Percentiles rank a stretch among this genome's conserved stretches.
Evolutionary conservation across 2,797 vertebrate species (phyloP).

Genomic region (Otolemur crassicaudatus): DNA sequence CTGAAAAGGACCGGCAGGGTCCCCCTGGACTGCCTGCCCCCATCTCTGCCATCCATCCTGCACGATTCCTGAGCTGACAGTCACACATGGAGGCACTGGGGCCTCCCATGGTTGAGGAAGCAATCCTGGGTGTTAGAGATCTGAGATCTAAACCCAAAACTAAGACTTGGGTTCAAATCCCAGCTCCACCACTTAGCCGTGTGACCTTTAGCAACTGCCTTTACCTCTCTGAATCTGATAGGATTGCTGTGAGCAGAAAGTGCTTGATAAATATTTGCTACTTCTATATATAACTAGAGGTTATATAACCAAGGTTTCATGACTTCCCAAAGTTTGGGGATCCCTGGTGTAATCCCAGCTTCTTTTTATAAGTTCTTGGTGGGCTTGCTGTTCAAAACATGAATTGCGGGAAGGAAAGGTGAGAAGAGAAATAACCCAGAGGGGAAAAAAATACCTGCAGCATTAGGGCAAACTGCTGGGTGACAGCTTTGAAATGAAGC

Average conservation of each 20-base stretch:
- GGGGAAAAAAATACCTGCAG: constrained; percentile 55
- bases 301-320: background rate
- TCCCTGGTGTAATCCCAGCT: background rate
- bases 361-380: constrained; percentile 55
- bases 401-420: constrained; percentile 84
- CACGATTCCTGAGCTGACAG: background rate
- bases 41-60: background rate
- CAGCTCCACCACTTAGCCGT: background rate
- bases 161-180: constrained; percentile 41
- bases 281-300: background rate
- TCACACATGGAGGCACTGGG: background rate
- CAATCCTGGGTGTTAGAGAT: background rate
- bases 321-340: constrained; percentile 39
- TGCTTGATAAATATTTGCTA: background rate
- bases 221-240: background rate
- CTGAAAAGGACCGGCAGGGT: background rate
- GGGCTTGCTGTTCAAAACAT: constrained; percentile 78
- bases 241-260: background rate
- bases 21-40: background rate
- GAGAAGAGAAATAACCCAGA: constrained; percentile 82
- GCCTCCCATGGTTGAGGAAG: too few relatives aligned
- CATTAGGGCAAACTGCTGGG: constrained; percentile 80
- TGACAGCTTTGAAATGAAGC: constrained; percentile 84
- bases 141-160: background rate
- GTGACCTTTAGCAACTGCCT: background rate